Percentiles rank a stretch among this genome's conserved stretches.
Conservation (phyloP, 2,797 vertebrate genomes). For the Chiloscyllium punctatum region DNA sequence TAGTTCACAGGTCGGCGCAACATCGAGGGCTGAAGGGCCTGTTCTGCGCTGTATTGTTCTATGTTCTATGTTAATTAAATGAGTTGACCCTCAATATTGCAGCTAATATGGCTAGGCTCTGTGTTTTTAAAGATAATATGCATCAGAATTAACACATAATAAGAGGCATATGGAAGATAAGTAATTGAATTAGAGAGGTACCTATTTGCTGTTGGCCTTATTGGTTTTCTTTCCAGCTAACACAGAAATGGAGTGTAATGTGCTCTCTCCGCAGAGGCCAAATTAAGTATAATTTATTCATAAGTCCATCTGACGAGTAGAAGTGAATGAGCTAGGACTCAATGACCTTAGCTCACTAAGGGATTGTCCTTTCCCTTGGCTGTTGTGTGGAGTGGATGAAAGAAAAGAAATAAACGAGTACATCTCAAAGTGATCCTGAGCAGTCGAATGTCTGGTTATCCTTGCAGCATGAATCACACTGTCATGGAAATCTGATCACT, state of each 20-base stretch:
- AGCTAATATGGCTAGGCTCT: neutral
- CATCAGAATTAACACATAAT: neutral
- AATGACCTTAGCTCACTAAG: neutral
- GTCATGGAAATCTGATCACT: conserved; percentile 43
- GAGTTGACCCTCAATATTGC: conserved; percentile 1
- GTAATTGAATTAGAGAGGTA: neutral
- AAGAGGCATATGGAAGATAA: neutral
- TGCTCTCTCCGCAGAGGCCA: neutral
- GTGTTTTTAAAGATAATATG: neutral
- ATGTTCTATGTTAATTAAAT: neutral
- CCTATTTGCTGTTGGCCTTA: neutral
- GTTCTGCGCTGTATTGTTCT: too few relatives aligned
- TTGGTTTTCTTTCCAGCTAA: neutral
- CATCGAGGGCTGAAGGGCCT: too few relatives aligned
- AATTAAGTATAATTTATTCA: conserved; percentile 25
- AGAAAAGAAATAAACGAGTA: conserved; percentile 6
- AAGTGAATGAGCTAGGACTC: neutral
- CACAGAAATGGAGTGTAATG: neutral
- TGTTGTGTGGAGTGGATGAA: neutral
- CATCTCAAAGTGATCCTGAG: conserved; percentile 38
- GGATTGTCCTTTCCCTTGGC: neutral
- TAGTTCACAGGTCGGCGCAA: too few relatives aligned
- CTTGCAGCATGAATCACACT: conserved; percentile 40
- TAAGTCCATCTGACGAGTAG: conserved; percentile 6
- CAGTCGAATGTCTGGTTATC: conserved; percentile 39